Evolutionary conservation across 1,140 invertebrate species (phyloP).

Genomic region (Thaumetopoea pityocampa): DNA sequence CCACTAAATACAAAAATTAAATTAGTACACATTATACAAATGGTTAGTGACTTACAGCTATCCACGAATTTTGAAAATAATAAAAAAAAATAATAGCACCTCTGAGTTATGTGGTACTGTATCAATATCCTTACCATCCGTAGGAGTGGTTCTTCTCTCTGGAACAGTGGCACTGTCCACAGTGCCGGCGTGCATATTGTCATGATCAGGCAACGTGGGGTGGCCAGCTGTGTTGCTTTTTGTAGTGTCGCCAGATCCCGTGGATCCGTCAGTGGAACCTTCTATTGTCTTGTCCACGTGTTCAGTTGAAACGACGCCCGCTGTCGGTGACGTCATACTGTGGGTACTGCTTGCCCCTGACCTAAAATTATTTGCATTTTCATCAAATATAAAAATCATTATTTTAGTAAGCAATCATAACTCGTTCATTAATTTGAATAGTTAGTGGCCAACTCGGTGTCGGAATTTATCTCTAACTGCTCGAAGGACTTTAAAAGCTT

Average conservation of each 20-base stretch:
- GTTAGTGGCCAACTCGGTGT: too few species aligned
- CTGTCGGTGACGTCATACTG: constrained; percentile 54
- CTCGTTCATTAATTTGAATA: too few species aligned
- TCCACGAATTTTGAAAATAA: too few species aligned
- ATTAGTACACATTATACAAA: too few species aligned
- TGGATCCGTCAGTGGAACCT: constrained; percentile 36
- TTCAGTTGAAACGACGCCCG: constrained; percentile 34
- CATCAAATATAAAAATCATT: too few species aligned
- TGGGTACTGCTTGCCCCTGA: constrained; percentile 58
- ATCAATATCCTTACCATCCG: constrained; percentile 34
- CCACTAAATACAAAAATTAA: too few species aligned
- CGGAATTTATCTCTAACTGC: too few species aligned
- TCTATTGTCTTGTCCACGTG: constrained; percentile 36
- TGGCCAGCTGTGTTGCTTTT: constrained; percentile 18
- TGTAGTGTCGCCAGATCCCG: constrained; percentile 19
- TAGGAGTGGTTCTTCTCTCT: constrained; percentile 49
- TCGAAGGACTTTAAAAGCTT: too few species aligned
- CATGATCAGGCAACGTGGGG: constrained; percentile 51
- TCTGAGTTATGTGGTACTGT: not conserved
- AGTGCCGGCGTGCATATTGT: constrained; percentile 58
- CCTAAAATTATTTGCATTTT: constrained; percentile 33
- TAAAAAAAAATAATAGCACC: too few species aligned
- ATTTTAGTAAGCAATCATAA: too few species aligned
- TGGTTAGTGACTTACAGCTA: too few species aligned
- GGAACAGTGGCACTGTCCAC: constrained; percentile 32